Evolutionary conservation across 2,888 invertebrate species (phyloP), one percentile per base, ranked within the genome.

Genomic region (Caenorhabditis panamensis): DNA sequence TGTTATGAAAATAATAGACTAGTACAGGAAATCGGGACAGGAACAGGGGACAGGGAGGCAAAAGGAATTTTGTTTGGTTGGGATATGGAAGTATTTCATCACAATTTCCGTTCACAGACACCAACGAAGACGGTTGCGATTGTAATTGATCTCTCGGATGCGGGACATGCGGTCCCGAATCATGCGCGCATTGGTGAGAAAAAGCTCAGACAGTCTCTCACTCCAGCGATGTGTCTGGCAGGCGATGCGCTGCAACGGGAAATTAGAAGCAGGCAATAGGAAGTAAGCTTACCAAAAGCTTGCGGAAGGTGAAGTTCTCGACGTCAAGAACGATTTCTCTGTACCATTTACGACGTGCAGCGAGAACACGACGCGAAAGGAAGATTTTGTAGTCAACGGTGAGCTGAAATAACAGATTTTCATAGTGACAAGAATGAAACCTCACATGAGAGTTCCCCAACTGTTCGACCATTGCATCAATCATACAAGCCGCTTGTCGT

Each of bases 91-190:
- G 37, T 4, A 9, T 2, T 31, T 2, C 8, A 54, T 47, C 20
- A 47, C 18, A 18, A 47, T 47, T 47, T 18, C 1, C 3, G n/a
- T 18, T n/a, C 47, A 69, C 20, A 49, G 37, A 36, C 58, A 58
- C 53, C 37, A 69, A 6, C 31, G 53, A 5, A 53, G 61, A 13
- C 61, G 61, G 4, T 64, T 54, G n/a, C 73, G 73, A 28, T 59
- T 36, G 64, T 58, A 73, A n/a, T 73, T 58, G 22, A 73, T 31
- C 5, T 73, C 73, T n/a, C 64, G 64, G 22, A 73, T 73, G 26
- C 73, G 47, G 0, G 51, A 64, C 58, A 66, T 49, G 5, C 64
- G 22, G 16, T 73, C 58, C 18, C 73, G 64, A n/a, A 73, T 73
- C 59, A 73, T 59, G 1, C 73, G 73, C 1, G 64, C 64, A 36